Conservation (phyloP, 1,140 invertebrate species). For the Euura lappo region DNA sequence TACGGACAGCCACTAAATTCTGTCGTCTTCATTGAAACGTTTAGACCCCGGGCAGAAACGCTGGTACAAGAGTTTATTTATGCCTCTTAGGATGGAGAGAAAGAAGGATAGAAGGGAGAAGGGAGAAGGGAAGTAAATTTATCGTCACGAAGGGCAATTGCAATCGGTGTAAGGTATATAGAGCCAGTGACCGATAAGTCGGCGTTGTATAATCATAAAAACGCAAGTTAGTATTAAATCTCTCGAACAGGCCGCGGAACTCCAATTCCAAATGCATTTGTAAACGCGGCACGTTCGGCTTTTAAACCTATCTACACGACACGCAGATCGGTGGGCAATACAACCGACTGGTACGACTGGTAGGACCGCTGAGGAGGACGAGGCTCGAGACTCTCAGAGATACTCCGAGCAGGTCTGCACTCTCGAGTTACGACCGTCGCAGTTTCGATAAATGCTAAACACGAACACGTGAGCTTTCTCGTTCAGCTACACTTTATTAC, state of each 20-base stretch:
- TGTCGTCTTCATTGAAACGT: conserved; percentile 7
- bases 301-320: conserved; percentile 62
- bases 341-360: too few relatives aligned
- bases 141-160: too few relatives aligned
- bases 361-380: not conserved
- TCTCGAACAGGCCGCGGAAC: conserved; percentile 21
- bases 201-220: too few relatives aligned
- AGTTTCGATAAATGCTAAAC: conserved; percentile 61
- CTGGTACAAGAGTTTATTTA: not conserved
- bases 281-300: conserved; percentile 58
- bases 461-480: conserved; percentile 60
- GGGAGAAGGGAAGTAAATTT: not conserved
- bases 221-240: not conserved
- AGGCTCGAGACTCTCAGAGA: not conserved
- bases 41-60: not conserved
- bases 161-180: too few relatives aligned
- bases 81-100: not conserved
- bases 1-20: conserved; percentile 1
- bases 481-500: conserved; percentile 52
- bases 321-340: conserved; percentile 33
- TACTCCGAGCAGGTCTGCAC: conserved; percentile 40
- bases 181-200: too few relatives aligned
- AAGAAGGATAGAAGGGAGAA: not conserved
- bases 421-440: conserved; percentile 55
- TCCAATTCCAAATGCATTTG: conserved; percentile 42